Conservation (phyloP, 2,113 vertebrate genomes). For the Percopsis transmontana region DNA sequence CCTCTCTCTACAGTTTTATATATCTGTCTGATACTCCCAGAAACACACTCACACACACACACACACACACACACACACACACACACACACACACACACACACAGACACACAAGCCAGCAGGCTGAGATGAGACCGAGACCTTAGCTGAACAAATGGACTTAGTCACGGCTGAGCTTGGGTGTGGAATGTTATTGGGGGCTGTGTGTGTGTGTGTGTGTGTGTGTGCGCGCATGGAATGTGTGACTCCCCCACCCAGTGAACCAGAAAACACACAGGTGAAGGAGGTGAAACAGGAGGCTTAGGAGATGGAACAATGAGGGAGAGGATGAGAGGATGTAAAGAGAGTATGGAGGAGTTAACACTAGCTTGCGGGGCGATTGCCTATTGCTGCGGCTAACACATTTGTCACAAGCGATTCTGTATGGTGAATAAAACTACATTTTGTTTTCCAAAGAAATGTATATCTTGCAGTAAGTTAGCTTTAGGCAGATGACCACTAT, state of each 20-base stretch:
- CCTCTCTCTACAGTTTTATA: constrained; percentile 22
- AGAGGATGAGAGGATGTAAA: neutral
- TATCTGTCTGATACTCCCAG: no score
- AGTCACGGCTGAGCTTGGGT: constrained; percentile 77
- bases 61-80: constrained; percentile 4
- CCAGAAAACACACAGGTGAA: constrained; percentile 68
- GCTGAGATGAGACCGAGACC: constrained; percentile 68
- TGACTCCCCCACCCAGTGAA: constrained; percentile 57
- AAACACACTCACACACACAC: neutral
- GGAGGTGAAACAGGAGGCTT: constrained; percentile 22
- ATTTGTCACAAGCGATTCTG: no score
- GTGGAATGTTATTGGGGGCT: constrained; percentile 74
- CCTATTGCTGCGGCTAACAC: no score
- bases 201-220: constrained; percentile 11
- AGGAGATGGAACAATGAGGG: neutral
- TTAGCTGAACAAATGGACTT: constrained; percentile 78
- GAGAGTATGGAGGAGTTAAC: no score
- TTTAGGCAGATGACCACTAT: no score
- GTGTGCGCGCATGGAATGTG: constrained; percentile 62
- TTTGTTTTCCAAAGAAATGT: no score
- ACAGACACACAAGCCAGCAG: constrained; percentile 17
- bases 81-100: constrained; percentile 6
- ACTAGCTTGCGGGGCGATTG: no score
- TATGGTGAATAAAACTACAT: no score
- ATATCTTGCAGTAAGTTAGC: no score